Percentiles rank a stretch among this genome's conserved stretches.
phyloP scores from a whole-genome alignment of 1,140 invertebrate species.

The Drosophila subpulchrella region DNA sequence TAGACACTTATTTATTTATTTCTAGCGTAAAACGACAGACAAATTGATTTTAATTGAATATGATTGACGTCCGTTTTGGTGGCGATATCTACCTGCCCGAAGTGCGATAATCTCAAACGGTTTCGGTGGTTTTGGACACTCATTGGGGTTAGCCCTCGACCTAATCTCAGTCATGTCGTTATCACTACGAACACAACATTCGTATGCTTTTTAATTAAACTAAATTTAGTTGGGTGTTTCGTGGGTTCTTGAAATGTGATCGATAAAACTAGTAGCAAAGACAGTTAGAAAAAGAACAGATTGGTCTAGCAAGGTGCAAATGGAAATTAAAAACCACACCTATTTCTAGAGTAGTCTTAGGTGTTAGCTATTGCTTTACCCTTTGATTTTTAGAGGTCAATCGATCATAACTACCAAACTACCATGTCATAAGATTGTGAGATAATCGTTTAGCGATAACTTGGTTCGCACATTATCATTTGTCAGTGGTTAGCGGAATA shows the following conservation, averaged over 20 bases:
- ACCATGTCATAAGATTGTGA: neutral
- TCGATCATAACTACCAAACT: neutral
- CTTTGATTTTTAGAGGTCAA: slow-evolving; percentile 4
- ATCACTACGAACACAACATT: slow-evolving; percentile 40
- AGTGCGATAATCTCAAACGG: slow-evolving; percentile 37
- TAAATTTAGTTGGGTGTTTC: slow-evolving; percentile 1
- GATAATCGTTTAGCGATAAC: slow-evolving; percentile 36
- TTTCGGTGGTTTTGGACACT: slow-evolving; percentile 18
- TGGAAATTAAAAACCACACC: too few species aligned
- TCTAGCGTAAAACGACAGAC: slow-evolving; percentile 65
- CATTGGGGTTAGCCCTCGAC: slow-evolving; percentile 10
- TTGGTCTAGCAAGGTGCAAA: too few species aligned
- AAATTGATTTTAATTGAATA: slow-evolving; percentile 72
- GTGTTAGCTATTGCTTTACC: too few species aligned
- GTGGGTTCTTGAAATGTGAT: neutral
- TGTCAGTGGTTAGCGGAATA: slow-evolving; percentile 26
- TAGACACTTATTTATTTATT: slow-evolving; percentile 59
- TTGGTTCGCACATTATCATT: slow-evolving; percentile 46
- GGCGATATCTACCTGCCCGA: slow-evolving; percentile 17
- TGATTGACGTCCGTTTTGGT: slow-evolving; percentile 54
- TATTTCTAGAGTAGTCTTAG: too few species aligned
- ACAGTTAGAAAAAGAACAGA: too few species aligned
- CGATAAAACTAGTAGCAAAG: neutral
- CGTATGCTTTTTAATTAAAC: slow-evolving; percentile 52
- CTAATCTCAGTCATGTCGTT: slow-evolving; percentile 38